phyloP scores from a whole-genome alignment of 2,888 invertebrate genomes.

The Pachycephus smyrnensis region DNA sequence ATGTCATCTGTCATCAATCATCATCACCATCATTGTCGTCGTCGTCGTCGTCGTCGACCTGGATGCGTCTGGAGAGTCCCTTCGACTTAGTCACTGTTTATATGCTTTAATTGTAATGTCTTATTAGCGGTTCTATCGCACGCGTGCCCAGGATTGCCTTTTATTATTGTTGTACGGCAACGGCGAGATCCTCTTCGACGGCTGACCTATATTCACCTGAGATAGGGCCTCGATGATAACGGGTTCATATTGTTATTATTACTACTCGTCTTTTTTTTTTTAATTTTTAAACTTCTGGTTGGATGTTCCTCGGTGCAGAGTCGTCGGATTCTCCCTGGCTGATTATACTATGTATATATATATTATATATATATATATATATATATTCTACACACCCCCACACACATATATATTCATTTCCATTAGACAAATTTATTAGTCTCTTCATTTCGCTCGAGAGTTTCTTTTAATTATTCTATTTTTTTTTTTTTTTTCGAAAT shows the following conservation, averaged over 20 bases:
- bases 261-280: background rate
- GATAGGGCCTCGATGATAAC: background rate
- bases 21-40: background rate
- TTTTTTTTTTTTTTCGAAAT: too few species aligned
- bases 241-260: background rate
- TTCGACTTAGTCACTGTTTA: background rate
- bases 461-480: background rate
- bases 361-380: too few species aligned
- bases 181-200: background rate
- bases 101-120: background rate
- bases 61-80: background rate
- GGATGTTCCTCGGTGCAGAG: background rate
- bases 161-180: background rate
- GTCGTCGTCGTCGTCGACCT: background rate
- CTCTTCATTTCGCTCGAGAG: background rate
- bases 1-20: background rate
- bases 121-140: background rate
- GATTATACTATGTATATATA: background rate
- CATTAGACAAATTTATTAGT: background rate
- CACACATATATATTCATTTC: background rate
- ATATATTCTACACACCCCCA: background rate
- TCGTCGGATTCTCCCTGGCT: background rate
- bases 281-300: background rate
- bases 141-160: background rate
- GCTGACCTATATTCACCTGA: background rate